Base-by-base conservation (phyloP, 2,797 vertebrate genomes). In the Urophycis tenuis region DNA sequence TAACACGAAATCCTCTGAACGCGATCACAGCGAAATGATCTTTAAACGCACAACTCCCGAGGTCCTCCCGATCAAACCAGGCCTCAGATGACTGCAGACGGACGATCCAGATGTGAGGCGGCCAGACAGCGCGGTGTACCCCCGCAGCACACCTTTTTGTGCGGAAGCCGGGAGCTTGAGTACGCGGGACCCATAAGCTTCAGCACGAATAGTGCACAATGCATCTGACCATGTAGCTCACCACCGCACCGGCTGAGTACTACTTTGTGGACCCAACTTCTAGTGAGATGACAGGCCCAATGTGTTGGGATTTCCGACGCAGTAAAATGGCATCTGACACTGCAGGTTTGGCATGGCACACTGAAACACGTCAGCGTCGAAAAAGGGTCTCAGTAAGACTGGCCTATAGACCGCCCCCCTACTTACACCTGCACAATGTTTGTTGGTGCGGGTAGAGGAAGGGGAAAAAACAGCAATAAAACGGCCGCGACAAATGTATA, bases 131-230 rank as follows among this genome's bases (percentile, higher is more conserved):
- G 88, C 86, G 85, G 88, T 72, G 89, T 85, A 87, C 87, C 88
- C 86, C 91, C 82, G 89, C 89, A 73, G 14, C 35, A 85, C 88
- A 87, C 88, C 88, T 89, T 90, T 91, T 87, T 89, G 81, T 91
- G 87, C 87, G 88, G 90, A 91, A 91, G 91, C 91, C 89, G 88
- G 90, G 86, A 90, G 87, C 90, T 91, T 49, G 89, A 91, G 91
- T 90, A 89, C 90, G 90, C 92, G 92, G 91, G 89, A 93, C 91
- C 91, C 93, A 93, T 89, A 91, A 87, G 91, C 89, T 89, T 93
- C 88, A 90, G 84, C 88, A 88, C 81, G 82, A 90, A 90, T 81
- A 88, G 89, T 88, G 89, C 88, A 89, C 89, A 83, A 82, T 88
- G 87, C 81, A 87, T 87, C 80, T 86, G 87, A 80, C 82, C 81